Evolutionary conservation across 2,888 invertebrate genomes (phyloP).

Genomic region (Graphium colonna): DNA sequence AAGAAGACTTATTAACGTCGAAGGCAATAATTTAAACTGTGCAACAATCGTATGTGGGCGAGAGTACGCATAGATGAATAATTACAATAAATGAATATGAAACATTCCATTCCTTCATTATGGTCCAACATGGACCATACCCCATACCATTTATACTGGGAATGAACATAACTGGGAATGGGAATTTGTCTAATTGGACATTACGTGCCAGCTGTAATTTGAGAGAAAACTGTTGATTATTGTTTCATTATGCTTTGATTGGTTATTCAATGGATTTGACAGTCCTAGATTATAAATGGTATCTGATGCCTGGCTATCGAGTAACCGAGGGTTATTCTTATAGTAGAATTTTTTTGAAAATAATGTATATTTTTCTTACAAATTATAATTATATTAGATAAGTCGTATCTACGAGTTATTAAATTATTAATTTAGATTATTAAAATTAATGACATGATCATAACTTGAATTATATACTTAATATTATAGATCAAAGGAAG

Average conservation of each 20-base stretch:
- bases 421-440: too few relatives aligned
- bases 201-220: neutral
- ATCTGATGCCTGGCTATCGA: too few relatives aligned
- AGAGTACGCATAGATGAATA: conserved; percentile 6
- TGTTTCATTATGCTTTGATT: neutral
- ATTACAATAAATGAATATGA: conserved; percentile 12
- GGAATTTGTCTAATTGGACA: neutral
- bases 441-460: too few relatives aligned
- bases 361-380: too few relatives aligned
- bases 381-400: too few relatives aligned
- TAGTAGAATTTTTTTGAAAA: neutral
- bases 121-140: too few relatives aligned
- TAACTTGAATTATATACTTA: too few relatives aligned
- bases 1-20: conserved; percentile 4
- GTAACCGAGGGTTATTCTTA: neutral
- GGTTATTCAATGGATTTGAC: neutral
- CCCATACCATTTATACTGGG: too few relatives aligned
- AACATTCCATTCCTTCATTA: neutral
- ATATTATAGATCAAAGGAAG: too few relatives aligned
- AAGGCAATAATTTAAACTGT: conserved; percentile 11
- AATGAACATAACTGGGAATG: neutral
- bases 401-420: too few relatives aligned
- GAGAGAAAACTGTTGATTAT: conserved; percentile 1
- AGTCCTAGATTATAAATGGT: neutral
- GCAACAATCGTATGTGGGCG: conserved; percentile 13